Evolutionary conservation across 1,140 invertebrate species (phyloP).

Genomic region (Bilobella aurantiaca): DNA sequence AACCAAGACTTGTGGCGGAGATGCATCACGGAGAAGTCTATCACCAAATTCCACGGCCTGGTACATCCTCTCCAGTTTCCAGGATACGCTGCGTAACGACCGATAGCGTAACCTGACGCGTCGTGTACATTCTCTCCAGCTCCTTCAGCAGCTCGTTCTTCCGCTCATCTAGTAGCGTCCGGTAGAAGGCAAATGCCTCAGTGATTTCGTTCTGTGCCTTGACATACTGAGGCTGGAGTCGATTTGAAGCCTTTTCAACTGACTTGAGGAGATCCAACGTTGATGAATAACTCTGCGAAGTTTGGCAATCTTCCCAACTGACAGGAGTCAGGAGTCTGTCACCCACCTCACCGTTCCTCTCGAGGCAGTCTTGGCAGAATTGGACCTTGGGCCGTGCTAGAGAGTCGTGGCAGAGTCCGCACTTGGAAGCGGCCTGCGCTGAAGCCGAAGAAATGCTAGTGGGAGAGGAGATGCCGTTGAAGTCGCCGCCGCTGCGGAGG

Average conservation of each 20-base stretch:
- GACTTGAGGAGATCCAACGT: conserved; percentile 37
- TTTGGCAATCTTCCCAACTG: conserved; percentile 60
- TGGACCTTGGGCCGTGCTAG: conserved; percentile 60
- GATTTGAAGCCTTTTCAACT: conserved; percentile 32
- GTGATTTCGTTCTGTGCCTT: conserved; percentile 40
- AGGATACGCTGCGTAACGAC: conserved; percentile 83
- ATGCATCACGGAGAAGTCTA: conserved; percentile 76
- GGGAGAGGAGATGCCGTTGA: conserved; percentile 21
- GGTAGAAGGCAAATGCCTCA: conserved; percentile 90
- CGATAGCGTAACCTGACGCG: conserved; percentile 68
- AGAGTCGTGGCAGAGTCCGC: conserved; percentile 68
- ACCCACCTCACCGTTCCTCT: conserved; percentile 56
- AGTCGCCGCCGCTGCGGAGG: conserved; percentile 28
- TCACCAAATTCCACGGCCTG: conserved; percentile 90
- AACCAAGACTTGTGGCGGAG: conserved; percentile 77
- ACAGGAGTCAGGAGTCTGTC: conserved; percentile 72
- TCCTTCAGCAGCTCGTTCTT: conserved; percentile 89
- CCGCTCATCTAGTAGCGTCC: conserved; percentile 87
- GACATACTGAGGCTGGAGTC: conserved; percentile 33
- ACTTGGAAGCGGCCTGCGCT: conserved; percentile 48
- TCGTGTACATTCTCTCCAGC: conserved; percentile 80
- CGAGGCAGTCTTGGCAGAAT: conserved; percentile 68
- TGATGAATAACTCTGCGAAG: not conserved
- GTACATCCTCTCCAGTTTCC: conserved; percentile 87
- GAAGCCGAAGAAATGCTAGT: not conserved